These are phyloP conservation scores for Leucophenga maculata DNA, from an alignment of 2,888 invertebrate species.

Conservation along the genomic window DNA sequence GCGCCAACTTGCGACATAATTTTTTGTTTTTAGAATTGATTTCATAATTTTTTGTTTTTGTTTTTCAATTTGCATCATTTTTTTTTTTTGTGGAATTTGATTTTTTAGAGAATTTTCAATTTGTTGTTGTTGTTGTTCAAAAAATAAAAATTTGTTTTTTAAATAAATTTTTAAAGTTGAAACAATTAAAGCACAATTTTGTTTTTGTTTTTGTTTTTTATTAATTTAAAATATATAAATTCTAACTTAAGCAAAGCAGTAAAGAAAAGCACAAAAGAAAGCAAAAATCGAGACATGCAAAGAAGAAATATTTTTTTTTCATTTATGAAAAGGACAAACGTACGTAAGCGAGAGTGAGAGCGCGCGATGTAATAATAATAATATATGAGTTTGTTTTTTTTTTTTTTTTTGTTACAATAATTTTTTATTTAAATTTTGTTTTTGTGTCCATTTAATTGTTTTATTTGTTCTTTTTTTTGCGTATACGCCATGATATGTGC, in stretches of 20 bases:
- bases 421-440: constrained; percentile 1
- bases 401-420: neutral
- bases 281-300: too few species aligned
- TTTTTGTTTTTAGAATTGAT: neutral
- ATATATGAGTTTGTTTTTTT: neutral
- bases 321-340: too few species aligned
- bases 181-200: neutral
- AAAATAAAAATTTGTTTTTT: constrained; percentile 9
- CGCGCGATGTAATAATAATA: too few species aligned
- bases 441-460: neutral
- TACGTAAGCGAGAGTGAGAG: neutral
- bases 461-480: constrained; percentile 33
- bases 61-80: neutral
- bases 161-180: neutral
- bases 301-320: too few species aligned
- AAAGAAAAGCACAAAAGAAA: too few species aligned
- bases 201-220: neutral
- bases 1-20: neutral
- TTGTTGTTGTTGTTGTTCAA: constrained; percentile 31
- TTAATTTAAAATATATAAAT: neutral
- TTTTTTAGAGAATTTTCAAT: constrained; percentile 66
- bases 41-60: constrained; percentile 3
- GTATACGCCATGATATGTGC: constrained; percentile 62
- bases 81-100: constrained; percentile 50
- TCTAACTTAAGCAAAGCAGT: too few species aligned